Evolutionary conservation across 2,113 vertebrate species (phyloP).

Genomic region (Arvicanthis niloticus): DNA sequence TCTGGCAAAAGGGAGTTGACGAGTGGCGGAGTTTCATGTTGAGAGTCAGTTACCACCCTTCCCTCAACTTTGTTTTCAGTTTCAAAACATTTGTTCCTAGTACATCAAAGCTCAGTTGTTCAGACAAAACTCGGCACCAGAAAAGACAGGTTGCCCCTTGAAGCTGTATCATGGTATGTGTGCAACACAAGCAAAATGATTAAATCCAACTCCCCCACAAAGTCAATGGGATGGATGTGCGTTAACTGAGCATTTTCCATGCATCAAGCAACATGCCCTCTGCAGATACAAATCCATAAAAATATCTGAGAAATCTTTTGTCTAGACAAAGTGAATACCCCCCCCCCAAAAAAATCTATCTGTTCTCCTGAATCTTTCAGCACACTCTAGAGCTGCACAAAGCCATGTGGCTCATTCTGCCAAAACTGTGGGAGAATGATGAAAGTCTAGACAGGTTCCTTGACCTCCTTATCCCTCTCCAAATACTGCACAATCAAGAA

Average conservation of each 20-base stretch:
- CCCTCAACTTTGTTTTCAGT: constrained; percentile 7
- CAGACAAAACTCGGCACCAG: constrained; percentile 2
- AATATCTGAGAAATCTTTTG: not conserved
- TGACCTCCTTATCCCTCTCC: not conserved
- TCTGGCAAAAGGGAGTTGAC: constrained; percentile 12
- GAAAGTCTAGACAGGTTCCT: not conserved
- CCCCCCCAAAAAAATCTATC: not conserved
- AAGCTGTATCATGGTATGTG: not conserved
- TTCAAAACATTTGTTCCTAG: constrained; percentile 62
- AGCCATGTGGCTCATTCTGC: not conserved
- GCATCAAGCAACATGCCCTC: not conserved
- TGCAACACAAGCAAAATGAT: not conserved
- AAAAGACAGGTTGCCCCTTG: constrained; percentile 12
- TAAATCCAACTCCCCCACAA: not conserved
- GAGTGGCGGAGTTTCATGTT: not conserved
- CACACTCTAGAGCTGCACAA: not conserved
- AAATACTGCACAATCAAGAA: not conserved
- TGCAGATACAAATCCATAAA: not conserved
- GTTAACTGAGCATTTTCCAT: not conserved
- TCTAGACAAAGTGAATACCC: not conserved
- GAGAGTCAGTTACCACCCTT: not conserved
- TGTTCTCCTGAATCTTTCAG: not conserved
- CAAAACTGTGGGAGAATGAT: not conserved
- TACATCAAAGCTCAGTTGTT: constrained; percentile 9
- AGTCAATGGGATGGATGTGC: not conserved